Conservation (phyloP, 1,140 invertebrate species). For the Lamellibrachia luymesi region DNA sequence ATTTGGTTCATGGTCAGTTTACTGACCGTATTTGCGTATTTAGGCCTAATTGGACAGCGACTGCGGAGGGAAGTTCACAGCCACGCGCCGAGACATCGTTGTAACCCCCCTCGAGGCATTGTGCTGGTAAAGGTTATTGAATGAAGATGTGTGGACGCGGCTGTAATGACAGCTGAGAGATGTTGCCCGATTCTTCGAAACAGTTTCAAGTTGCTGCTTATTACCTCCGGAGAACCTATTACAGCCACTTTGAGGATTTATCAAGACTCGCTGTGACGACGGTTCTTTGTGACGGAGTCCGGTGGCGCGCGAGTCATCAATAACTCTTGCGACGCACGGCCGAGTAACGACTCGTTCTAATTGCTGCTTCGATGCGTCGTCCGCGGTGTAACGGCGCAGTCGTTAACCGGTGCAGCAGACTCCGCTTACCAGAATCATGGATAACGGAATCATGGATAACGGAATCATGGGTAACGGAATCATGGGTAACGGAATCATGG, state of each 20-base stretch:
- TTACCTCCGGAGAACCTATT: neutral
- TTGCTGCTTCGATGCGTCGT: neutral
- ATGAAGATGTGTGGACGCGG: too few relatives aligned
- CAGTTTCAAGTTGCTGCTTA: neutral
- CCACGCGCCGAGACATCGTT: neutral
- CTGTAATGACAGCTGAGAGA: too few relatives aligned
- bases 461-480: too few relatives aligned
- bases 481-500: too few relatives aligned
- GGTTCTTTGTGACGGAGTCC: neutral
- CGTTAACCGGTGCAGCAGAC: too few relatives aligned
- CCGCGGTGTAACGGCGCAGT: too few relatives aligned
- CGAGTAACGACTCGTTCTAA: neutral
- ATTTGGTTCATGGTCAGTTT: neutral
- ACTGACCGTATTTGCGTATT: neutral
- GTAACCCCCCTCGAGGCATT: too few relatives aligned
- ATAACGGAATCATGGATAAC: too few relatives aligned
- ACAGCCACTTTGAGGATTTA: neutral
- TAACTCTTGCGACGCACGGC: neutral
- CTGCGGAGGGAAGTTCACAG: neutral
- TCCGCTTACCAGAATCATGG: too few relatives aligned
- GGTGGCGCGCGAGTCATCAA: neutral
- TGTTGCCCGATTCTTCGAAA: neutral
- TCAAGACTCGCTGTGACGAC: neutral
- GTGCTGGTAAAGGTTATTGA: too few relatives aligned
- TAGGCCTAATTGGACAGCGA: neutral